Conservation (phyloP, 2,113 vertebrate genomes). For the Etheostoma cragini region DNA sequence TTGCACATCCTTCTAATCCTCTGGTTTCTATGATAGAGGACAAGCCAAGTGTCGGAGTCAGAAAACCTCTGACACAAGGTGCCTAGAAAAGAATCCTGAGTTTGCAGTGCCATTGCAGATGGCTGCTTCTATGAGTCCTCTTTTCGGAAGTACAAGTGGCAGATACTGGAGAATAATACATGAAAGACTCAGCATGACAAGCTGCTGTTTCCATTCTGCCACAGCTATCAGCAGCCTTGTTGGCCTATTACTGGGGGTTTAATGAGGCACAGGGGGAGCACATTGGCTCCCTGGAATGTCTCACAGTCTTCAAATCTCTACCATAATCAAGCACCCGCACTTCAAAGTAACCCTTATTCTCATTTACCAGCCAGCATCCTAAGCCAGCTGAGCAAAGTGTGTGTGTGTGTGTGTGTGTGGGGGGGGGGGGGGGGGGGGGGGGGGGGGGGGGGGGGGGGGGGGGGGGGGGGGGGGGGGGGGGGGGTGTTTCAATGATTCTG, state of each 20-base stretch:
- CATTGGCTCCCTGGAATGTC: conserved; percentile 50
- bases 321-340: conserved; percentile 56
- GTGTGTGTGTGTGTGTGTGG: too few relatives aligned
- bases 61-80: conserved; percentile 52
- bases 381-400: conserved; percentile 39
- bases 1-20: conserved; percentile 25
- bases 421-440: too few relatives aligned
- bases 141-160: conserved; percentile 47
- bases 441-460: too few relatives aligned
- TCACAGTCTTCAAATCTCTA: conserved; percentile 53
- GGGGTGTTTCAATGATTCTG: too few relatives aligned
- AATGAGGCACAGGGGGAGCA: conserved; percentile 72
- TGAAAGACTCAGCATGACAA: conserved; percentile 72
- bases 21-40: conserved; percentile 37
- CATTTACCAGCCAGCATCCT: conserved; percentile 52
- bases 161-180: conserved; percentile 66
- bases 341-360: conserved; percentile 72
- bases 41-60: conserved; percentile 64
- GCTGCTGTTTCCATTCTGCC: conserved; percentile 62
- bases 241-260: conserved; percentile 64
- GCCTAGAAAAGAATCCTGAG: conserved; percentile 54
- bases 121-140: conserved; percentile 49
- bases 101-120: conserved; percentile 54
- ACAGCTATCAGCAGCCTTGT: conserved; percentile 63
- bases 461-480: too few relatives aligned